Base-by-base conservation (phyloP, 1,140 invertebrate species). In the Saccostrea echinata region DNA sequence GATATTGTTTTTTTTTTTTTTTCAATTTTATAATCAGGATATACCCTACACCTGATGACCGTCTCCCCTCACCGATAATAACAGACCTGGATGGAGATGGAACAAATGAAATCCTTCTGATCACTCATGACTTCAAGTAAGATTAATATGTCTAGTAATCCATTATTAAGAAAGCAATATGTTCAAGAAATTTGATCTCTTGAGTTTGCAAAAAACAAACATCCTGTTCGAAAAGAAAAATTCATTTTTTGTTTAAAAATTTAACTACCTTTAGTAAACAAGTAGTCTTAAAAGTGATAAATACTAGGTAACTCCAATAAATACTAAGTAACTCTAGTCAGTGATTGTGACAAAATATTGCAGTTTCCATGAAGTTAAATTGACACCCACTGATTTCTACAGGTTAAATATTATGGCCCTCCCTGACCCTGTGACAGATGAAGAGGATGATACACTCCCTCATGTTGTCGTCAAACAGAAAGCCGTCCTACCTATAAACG, bases 81-180 rank as follows among this genome's bases (percentile, higher is more conserved):
- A 93, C 93, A 33, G 93, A 94, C 80, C 82, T 94, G 18, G 93
- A 94, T 61, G 91, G 92, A 27, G 93, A 94, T 90, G 92, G 93
- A 68, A 87, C 91, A 12, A 94, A 92, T 88, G 93, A 94, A 86
- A 91, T 94, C 24, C 86, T 94, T 2, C 57, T 94, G 16, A 90
- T 94, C 30, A 92, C 93, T 33, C 91, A 90, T 87, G 91, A 93
- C 57, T 87, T 92, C 18, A 90, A 89, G 52, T 83, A 83, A 83
- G 52, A 80, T 33, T 0, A 43, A 3, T 33, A 8, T 18, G 11
- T 43, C 9, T 43, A 43, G 6, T 43, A 43, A 6, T 6, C 0
- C 4, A 43, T 43, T 43, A 9, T 43, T 43, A 43, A 43, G 43
- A 43, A 43, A 43, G 35, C 2, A 3, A 6, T 43, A 6, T 2